A percentile compares a stretch with the other conserved stretches of the same genome.
Evolutionary conservation across 2,797 vertebrate genomes (phyloP).

Genomic region (Serranus cabrilla): DNA sequence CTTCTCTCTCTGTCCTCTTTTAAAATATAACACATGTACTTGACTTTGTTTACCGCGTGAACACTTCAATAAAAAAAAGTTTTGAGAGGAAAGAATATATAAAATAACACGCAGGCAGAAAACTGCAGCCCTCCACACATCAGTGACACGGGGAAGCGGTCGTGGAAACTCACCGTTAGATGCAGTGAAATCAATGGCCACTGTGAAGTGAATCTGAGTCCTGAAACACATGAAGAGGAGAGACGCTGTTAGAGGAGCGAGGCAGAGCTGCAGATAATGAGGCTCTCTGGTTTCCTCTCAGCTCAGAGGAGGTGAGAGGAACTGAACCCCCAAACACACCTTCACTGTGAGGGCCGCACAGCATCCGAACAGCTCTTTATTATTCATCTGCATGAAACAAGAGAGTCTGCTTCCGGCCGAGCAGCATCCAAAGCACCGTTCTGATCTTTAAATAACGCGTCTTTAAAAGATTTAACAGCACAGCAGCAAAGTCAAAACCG

Average conservation of each 20-base stretch:
- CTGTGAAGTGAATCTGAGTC: constrained; percentile 98
- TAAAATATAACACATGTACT: background rate
- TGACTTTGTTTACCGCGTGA: constrained; percentile 3
- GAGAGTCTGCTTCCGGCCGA: too few species aligned
- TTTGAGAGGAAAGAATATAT: background rate
- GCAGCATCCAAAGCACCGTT: background rate
- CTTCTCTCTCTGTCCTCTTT: background rate
- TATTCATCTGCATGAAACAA: background rate
- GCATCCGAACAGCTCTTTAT: constrained; percentile 9
- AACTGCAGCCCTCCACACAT: background rate
- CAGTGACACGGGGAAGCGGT: too few species aligned
- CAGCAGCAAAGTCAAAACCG: constrained; percentile 7
- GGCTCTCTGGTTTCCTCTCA: constrained; percentile 59
- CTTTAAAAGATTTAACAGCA: constrained; percentile 34
- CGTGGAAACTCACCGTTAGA: constrained; percentile 92
- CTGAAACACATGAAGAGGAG: constrained; percentile 81
- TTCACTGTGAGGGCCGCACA: constrained; percentile 18
- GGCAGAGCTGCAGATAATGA: constrained; percentile 58
- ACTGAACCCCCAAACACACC: constrained; percentile 35
- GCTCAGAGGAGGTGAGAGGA: constrained; percentile 53
- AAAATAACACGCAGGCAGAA: constrained; percentile 25
- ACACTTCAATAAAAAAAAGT: background rate
- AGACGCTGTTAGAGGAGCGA: constrained; percentile 62
- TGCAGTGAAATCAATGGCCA: constrained; percentile 98
- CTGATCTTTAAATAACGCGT: background rate